phyloP scores from a whole-genome alignment of 2,797 vertebrate genomes.

The Tenualosa thibaudeaui region DNA sequence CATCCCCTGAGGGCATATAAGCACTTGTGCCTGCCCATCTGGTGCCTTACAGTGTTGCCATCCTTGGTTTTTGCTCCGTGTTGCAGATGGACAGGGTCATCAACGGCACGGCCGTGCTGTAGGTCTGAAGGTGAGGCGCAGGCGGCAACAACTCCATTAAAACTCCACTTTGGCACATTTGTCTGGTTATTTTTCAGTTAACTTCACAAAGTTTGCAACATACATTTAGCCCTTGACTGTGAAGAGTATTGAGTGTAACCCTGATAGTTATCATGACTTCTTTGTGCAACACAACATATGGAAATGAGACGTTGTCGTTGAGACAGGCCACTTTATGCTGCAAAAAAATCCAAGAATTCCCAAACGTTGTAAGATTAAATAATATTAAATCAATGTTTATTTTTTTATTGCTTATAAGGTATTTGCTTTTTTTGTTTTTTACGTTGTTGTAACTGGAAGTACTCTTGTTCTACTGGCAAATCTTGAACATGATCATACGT shows the following conservation, averaged over 20 bases:
- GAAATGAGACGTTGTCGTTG: not conserved
- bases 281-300: not conserved
- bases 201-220: not conserved
- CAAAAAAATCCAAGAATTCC: too few species aligned
- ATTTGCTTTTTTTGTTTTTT: too few species aligned
- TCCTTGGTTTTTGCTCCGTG: not conserved
- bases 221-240: not conserved
- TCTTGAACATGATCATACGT: too few species aligned
- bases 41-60: not conserved
- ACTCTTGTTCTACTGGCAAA: too few species aligned
- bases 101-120: not conserved
- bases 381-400: too few species aligned
- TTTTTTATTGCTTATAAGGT: too few species aligned
- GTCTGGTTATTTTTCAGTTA: not conserved
- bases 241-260: not conserved
- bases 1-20: not conserved
- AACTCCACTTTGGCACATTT: not conserved
- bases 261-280: too few species aligned
- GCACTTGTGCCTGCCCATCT: not conserved
- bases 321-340: not conserved
- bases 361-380: too few species aligned
- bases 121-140: not conserved
- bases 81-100: not conserved
- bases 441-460: too few species aligned
- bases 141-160: not conserved